Base-by-base conservation (phyloP, 2,797 vertebrate species). In the Oryzias dopingdopingensis region DNA sequence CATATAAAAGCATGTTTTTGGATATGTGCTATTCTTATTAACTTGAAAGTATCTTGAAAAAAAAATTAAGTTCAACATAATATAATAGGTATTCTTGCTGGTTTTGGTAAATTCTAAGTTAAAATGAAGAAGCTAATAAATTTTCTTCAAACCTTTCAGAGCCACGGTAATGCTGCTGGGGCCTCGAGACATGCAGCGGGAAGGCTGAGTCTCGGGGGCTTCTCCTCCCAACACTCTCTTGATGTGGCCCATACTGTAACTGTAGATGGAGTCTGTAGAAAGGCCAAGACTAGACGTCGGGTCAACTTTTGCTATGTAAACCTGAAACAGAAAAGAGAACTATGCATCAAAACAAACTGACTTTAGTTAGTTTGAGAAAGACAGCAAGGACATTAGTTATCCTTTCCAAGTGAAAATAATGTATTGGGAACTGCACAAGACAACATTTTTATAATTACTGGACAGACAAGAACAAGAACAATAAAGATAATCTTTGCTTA, bases 291-390 rank as follows among this genome's bases (percentile, higher is more conserved):
- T 97, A 43, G 94, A 94, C 1, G 93, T 92, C 17, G 96, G 95
- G 77, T 99, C 96, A 89, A 98, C 94, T 83, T 96, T 95, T 52
- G 93, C 90, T 52, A 98, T 86, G 60, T 98, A 98, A 67, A 98
- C 96, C 97, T 99, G 50, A 56, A 74, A 79, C 12, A 81, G 18
- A 56, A 51, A 10, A 62, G 3, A 10, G 29, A 42, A 59, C 18
- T 1, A 26, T 6, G 42, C 3, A 44, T 18, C 42, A 57, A 37
- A 0, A 17, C 15, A n/a, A 66, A 42, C 5, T 37, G 15, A 14
- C 43, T 48, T 52, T 20, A 26, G 14, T 43, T 32, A 10, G 32
- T 20, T 23, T 50, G 17, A 42, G n/a, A 43, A 3, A 10, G 29
- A 32, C 12, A 3, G 29, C 10, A 3, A 32, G 10, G 1, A 32